phyloP scores from a whole-genome alignment of 1,140 invertebrate genomes.

The Gryon sp. region DNA sequence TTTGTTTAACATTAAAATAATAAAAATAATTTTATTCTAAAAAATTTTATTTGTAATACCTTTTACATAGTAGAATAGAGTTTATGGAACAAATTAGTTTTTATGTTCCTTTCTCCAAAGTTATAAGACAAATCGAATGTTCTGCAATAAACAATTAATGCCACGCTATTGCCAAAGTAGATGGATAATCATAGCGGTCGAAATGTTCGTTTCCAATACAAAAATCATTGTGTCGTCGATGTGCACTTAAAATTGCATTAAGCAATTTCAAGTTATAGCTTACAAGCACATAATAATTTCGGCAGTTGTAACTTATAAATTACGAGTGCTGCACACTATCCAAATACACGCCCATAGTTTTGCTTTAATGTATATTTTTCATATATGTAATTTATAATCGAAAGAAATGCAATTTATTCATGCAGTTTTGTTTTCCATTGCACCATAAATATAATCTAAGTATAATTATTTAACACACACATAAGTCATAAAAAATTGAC shows the following conservation, averaged over 20 bases:
- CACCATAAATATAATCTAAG: conserved; percentile 4
- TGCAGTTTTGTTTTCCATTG: conserved; percentile 10
- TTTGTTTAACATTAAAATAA: too few species aligned
- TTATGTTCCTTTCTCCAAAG: neutral
- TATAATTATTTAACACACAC: neutral
- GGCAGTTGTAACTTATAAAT: conserved; percentile 59
- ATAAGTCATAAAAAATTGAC: too few species aligned
- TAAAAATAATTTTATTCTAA: too few species aligned
- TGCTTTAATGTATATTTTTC: conserved; percentile 34
- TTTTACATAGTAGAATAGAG: too few species aligned
- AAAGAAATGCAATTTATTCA: conserved; percentile 32
- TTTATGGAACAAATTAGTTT: neutral
- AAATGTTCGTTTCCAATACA: conserved; percentile 37
- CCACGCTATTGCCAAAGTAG: conserved; percentile 5
- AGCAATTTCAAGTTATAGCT: conserved; percentile 43
- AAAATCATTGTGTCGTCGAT: conserved; percentile 24
- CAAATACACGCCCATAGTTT: conserved; percentile 24
- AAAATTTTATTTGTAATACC: too few species aligned
- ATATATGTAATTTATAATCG: conserved; percentile 45
- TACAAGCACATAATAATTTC: conserved; percentile 41
- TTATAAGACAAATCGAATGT: neutral
- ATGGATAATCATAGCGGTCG: conserved; percentile 17
- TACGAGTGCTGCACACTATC: conserved; percentile 36
- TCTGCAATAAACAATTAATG: conserved; percentile 11
- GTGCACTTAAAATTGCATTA: conserved; percentile 34